Evolutionary conservation across 2,113 vertebrate genomes (phyloP).

Genomic region (Podocnemis expansa): DNA sequence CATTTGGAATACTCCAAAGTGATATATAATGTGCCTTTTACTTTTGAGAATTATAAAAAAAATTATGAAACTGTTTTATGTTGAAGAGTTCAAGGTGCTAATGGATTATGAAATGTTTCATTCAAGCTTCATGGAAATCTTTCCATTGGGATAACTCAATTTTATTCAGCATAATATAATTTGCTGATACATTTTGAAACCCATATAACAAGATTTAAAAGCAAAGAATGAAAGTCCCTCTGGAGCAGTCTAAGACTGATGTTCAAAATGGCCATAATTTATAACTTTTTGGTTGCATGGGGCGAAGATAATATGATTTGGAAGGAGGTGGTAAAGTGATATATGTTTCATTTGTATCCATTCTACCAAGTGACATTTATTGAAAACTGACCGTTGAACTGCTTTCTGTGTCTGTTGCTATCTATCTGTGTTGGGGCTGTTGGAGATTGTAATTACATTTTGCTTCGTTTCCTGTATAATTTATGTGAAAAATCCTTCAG

Average conservation of each 20-base stretch:
- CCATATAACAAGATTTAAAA: slow-evolving; percentile 28
- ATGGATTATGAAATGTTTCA: slow-evolving; percentile 66
- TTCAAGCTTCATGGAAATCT: slow-evolving; percentile 53
- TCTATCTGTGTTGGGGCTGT: slow-evolving; percentile 57
- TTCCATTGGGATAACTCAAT: slow-evolving; percentile 67
- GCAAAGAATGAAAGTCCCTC: slow-evolving; percentile 44
- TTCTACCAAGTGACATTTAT: slow-evolving; percentile 55
- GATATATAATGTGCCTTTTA: background rate
- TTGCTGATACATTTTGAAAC: slow-evolving; percentile 42
- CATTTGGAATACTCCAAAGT: background rate
- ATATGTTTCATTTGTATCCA: slow-evolving; percentile 36
- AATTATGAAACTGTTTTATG: slow-evolving; percentile 28
- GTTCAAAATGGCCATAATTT: slow-evolving; percentile 41
- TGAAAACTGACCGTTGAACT: slow-evolving; percentile 53
- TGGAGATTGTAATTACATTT: slow-evolving; percentile 71
- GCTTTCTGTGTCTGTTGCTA: slow-evolving; percentile 12
- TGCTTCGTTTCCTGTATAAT: slow-evolving; percentile 74
- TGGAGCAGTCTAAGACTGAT: slow-evolving; percentile 42
- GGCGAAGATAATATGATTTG: slow-evolving; percentile 34
- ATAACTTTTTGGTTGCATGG: slow-evolving; percentile 16
- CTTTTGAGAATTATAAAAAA: slow-evolving; percentile 39
- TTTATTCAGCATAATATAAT: slow-evolving; percentile 52
- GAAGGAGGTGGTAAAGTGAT: slow-evolving; percentile 17
- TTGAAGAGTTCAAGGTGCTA: slow-evolving; percentile 47
- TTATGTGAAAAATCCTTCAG: slow-evolving; percentile 60